Evolutionary conservation across 1,140 invertebrate species (phyloP).

Genomic region (Paraescarpia echinospica): DNA sequence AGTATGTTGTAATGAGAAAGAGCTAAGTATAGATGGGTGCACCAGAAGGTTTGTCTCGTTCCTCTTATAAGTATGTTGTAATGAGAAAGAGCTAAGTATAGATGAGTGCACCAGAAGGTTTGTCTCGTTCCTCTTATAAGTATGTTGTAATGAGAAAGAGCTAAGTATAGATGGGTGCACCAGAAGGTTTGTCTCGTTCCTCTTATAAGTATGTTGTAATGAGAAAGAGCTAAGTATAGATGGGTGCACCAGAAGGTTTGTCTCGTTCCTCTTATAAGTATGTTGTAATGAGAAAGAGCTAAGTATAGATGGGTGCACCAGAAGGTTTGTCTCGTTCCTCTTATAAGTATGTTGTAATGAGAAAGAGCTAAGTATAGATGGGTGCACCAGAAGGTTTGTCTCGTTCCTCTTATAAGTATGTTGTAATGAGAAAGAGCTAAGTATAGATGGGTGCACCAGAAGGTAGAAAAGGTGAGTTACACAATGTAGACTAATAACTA

Average conservation of each 20-base stretch:
- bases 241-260: too few relatives aligned
- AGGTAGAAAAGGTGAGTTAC: too few relatives aligned
- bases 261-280: neutral
- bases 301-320: neutral
- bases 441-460: too few relatives aligned
- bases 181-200: conserved; percentile 40
- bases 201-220: neutral
- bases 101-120: conserved; percentile 48
- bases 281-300: too few relatives aligned
- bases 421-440: too few relatives aligned
- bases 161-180: neutral
- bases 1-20: neutral
- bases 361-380: neutral
- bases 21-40: neutral
- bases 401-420: neutral
- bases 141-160: neutral
- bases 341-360: neutral
- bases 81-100: neutral
- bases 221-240: neutral
- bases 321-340: neutral
- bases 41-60: conserved; percentile 43
- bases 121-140: neutral
- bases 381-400: too few relatives aligned
- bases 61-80: neutral
- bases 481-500: too few relatives aligned